These are phyloP conservation scores for Drosophila lacertosa DNA, from an alignment of 1,140 invertebrate genomes.

Conservation along the genomic window DNA sequence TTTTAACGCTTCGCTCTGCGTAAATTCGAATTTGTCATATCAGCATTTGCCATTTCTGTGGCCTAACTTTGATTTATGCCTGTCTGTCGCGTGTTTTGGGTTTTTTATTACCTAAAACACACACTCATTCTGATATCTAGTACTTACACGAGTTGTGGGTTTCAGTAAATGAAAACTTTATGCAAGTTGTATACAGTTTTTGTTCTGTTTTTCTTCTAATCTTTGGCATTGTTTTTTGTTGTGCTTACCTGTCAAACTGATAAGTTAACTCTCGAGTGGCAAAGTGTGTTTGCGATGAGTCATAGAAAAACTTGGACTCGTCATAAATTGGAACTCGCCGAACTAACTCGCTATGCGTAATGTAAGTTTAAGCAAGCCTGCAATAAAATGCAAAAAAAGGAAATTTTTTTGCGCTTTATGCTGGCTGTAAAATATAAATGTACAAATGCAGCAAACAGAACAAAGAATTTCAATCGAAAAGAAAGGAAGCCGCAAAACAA, in stretches of 20 bases:
- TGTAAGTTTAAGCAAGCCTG: too few species aligned
- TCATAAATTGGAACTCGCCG: too few species aligned
- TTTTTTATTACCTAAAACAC: slow-evolving; percentile 3
- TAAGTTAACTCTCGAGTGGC: background rate
- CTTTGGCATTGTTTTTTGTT: background rate
- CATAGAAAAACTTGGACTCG: background rate
- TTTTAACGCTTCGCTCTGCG: slow-evolving; percentile 6
- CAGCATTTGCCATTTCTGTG: slow-evolving; percentile 42
- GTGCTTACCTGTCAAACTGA: slow-evolving; percentile 8
- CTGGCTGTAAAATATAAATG: too few species aligned
- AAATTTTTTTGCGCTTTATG: too few species aligned
- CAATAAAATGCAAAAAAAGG: too few species aligned
- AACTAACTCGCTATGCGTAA: too few species aligned
- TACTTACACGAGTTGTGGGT: background rate
- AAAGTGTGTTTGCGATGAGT: background rate
- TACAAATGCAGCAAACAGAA: too few species aligned
- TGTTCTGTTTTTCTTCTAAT: background rate
- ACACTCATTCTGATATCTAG: slow-evolving; percentile 1
- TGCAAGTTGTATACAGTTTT: slow-evolving; percentile 9
- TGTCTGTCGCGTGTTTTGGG: background rate
- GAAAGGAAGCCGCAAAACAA: too few species aligned
- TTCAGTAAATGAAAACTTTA: slow-evolving; percentile 7
- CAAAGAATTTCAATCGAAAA: too few species aligned
- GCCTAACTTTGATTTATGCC: slow-evolving; percentile 27
- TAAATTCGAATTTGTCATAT: slow-evolving; percentile 69